Base-by-base conservation (phyloP, 2,113 vertebrate genomes). In the Silurus asotus region DNA sequence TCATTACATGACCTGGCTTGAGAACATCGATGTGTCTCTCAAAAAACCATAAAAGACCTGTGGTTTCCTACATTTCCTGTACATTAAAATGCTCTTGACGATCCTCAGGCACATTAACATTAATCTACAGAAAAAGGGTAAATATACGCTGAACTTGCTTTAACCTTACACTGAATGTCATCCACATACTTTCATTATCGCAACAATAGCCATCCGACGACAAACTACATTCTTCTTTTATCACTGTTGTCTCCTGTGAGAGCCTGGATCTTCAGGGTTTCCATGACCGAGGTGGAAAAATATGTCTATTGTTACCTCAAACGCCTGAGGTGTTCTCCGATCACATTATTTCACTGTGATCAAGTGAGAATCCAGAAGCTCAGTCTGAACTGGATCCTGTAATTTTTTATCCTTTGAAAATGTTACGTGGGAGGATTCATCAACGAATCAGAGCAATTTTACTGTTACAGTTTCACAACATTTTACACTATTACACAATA, bases 251-350 rank as follows among this genome's bases (percentile, higher is more conserved):
- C 48, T 62, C 55, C 49, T 25, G n/a, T 0, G 11, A 37, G 8
- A 84, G 15, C 19, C 59, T 70, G 48, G 2, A 83, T 25, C 58
- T 62, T 53, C 48, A 78, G 23, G 3, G 19, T 13, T 84, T 25
- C 69, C 62, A 84, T n/a, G n/a, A 61, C 76, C 15, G 23, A 75
- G 55, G 6, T 61, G 49, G 2, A n/a, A 87, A 87, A 65, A 23
- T 81, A 82, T 81, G 64, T 69, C 86, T 81, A 15, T 48, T 51
- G 70, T 88, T 64, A 69, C 70, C 61, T 74, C 80, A 81, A 28
- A 75, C 55, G 51, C 55, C 37, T 25, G 20, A 87, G 20, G 75
- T 67, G 86, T 69, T 82, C 83, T 48, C 19, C 13, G 25, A 80
- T 23, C 4, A 79, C 45, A 1, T 56, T 19, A 37, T 2, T 45